Conservation (phyloP, 2,113 vertebrate genomes). For the Triplophysa rosa region DNA sequence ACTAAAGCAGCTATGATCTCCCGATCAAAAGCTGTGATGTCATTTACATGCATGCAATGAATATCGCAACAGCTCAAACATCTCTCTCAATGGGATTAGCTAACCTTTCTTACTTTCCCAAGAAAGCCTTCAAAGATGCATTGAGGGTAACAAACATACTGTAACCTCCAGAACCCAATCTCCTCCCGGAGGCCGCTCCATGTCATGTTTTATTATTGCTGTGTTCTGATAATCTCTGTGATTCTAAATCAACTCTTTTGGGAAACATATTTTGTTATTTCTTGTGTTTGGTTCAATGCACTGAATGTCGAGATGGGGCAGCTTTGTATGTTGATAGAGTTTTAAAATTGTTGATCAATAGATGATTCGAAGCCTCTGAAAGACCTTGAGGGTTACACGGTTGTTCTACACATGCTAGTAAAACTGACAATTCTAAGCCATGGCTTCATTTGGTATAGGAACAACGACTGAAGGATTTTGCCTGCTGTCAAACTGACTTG, state of each 20-base stretch:
- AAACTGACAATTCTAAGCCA: neutral
- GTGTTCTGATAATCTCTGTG: slow-evolving; percentile 35
- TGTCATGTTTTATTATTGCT: slow-evolving; percentile 49
- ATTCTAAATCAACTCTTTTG: slow-evolving; percentile 19
- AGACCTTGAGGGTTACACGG: neutral
- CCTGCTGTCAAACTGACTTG: neutral
- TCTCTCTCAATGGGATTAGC: slow-evolving; percentile 20
- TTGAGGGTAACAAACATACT: neutral
- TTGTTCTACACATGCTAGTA: neutral
- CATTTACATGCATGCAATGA: slow-evolving; percentile 23
- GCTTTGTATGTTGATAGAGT: slow-evolving; percentile 2
- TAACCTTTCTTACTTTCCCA: slow-evolving; percentile 37
- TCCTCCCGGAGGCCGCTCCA: slow-evolving; percentile 17
- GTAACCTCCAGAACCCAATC: slow-evolving; percentile 28
- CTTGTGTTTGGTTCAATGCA: neutral
- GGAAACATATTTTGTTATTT: slow-evolving; percentile 21
- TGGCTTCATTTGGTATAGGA: neutral
- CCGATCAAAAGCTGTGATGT: neutral
- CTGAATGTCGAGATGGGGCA: slow-evolving; percentile 15
- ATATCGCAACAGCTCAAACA: neutral
- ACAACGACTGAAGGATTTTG: neutral
- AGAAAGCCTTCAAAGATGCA: slow-evolving; percentile 17
- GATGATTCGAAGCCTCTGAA: slow-evolving; percentile 10
- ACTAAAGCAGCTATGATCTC: neutral
- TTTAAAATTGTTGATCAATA: neutral